These are phyloP conservation scores for Eulemur rubriventer DNA, from an alignment of 2,797 vertebrate species.

Conservation along the genomic window DNA sequence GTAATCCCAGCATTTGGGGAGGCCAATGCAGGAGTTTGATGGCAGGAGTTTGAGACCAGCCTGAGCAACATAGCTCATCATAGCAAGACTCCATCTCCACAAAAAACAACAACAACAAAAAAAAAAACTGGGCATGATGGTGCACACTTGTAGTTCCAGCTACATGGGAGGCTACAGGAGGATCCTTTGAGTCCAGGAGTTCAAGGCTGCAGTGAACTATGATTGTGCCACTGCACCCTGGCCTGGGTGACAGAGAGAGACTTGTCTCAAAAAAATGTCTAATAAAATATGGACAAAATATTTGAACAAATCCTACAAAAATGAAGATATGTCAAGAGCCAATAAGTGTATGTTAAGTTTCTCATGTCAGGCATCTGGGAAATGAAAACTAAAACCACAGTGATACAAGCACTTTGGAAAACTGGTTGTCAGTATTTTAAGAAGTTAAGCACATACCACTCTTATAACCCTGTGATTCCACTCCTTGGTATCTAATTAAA, in stretches of 20 bases:
- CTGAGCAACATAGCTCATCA: neutral
- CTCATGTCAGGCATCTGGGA: neutral
- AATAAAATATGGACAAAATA: neutral
- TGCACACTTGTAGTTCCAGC: neutral
- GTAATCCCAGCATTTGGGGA: neutral
- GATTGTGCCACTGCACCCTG: neutral
- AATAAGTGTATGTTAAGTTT: conserved; percentile 14
- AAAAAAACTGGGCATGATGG: neutral
- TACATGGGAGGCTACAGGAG: neutral
- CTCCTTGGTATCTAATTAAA: conserved; percentile 12
- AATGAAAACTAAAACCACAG: conserved; percentile 12
- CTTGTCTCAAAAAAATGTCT: neutral
- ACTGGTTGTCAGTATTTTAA: neutral
- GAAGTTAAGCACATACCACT: neutral
- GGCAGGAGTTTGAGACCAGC: no score
- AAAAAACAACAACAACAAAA: no score
- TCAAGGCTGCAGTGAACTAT: neutral
- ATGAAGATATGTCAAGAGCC: neutral
- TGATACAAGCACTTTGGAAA: neutral
- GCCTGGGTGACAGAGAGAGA: neutral
- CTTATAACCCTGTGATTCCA: neutral
- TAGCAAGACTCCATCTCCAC: neutral
- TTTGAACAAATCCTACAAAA: neutral
- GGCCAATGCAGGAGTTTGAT: no score
- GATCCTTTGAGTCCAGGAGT: neutral